Percentiles rank a stretch among this genome's conserved stretches.
Evolutionary conservation across 1,140 invertebrate genomes (phyloP).

Genomic region (Chymomyza costata): DNA sequence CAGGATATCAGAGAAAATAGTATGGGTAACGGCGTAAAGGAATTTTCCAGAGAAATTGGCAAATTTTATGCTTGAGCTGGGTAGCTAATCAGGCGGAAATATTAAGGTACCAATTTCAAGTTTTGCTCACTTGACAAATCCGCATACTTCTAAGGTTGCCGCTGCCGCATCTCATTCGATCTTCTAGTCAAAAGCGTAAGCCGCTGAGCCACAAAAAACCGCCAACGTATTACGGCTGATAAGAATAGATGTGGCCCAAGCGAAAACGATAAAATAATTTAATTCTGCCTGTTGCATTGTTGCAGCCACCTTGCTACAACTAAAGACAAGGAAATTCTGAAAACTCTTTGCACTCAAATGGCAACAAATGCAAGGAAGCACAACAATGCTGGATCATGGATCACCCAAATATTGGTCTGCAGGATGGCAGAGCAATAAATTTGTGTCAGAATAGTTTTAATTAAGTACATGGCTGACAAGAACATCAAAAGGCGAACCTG

Average conservation of each 20-base stretch:
- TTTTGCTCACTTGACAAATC: slow-evolving; percentile 23
- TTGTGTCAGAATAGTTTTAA: slow-evolving; percentile 57
- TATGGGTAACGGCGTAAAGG: too few relatives aligned
- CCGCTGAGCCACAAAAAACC: slow-evolving; percentile 29
- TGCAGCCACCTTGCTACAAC: too few relatives aligned
- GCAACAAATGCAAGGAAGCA: slow-evolving; percentile 65
- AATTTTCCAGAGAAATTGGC: slow-evolving; percentile 12
- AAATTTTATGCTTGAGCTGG: slow-evolving; percentile 1
- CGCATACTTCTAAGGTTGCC: slow-evolving; percentile 33
- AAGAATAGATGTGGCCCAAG: slow-evolving; percentile 4
- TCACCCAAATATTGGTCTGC: slow-evolving; percentile 31
- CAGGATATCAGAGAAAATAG: slow-evolving; percentile 31
- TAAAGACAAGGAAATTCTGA: too few relatives aligned
- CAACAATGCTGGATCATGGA: too few relatives aligned
- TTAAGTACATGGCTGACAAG: slow-evolving; percentile 41
- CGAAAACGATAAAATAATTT: slow-evolving; percentile 54
- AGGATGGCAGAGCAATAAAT: slow-evolving; percentile 42
- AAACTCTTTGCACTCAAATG: too few relatives aligned
- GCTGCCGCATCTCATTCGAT: slow-evolving; percentile 23
- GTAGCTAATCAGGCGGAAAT: slow-evolving; percentile 40
- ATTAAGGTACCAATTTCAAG: slow-evolving; percentile 42
- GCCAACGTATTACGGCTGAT: slow-evolving; percentile 41
- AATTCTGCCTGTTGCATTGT: slow-evolving; percentile 53
- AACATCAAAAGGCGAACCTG: slow-evolving; percentile 44
- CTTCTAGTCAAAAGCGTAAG: slow-evolving; percentile 25